phyloP scores from a whole-genome alignment of 2,888 invertebrate species.

The Octodonta nipae region DNA sequence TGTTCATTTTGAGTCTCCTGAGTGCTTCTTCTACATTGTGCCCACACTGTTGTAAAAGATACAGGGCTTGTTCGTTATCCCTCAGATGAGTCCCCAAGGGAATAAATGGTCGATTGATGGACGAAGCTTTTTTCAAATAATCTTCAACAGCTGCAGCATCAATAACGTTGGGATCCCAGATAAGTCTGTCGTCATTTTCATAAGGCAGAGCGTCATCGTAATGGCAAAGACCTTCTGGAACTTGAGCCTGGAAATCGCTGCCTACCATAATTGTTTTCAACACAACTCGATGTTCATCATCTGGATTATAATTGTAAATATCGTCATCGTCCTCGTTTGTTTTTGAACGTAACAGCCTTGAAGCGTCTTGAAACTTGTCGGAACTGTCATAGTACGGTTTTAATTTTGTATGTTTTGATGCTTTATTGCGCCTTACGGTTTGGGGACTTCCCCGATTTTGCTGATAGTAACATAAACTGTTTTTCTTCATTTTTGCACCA shows the following conservation, averaged over 20 bases:
- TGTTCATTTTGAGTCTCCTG: conserved; percentile 45
- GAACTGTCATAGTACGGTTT: conserved; percentile 41
- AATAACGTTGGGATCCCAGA: conserved; percentile 81
- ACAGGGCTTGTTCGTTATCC: conserved; percentile 83
- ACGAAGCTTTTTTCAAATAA: conserved; percentile 52
- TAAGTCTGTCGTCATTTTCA: conserved; percentile 86
- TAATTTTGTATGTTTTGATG: conserved; percentile 39
- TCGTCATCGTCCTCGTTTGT: conserved; percentile 69
- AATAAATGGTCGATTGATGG: conserved; percentile 39
- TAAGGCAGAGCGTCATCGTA: conserved; percentile 89
- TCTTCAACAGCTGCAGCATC: conserved; percentile 62
- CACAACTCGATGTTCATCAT: conserved; percentile 73
- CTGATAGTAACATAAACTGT: conserved; percentile 47
- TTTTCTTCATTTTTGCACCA: conserved; percentile 14
- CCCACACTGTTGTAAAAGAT: conserved; percentile 81
- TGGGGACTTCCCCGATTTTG: conserved; percentile 31
- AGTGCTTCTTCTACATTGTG: conserved; percentile 88
- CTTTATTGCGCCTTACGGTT: conserved; percentile 8
- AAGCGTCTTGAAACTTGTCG: conserved; percentile 34
- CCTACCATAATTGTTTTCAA: conserved; percentile 85
- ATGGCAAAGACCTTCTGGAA: conserved; percentile 81
- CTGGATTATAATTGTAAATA: conserved; percentile 61
- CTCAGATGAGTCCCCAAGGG: conserved; percentile 65
- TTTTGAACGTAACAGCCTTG: conserved; percentile 41
- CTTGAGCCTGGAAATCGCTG: conserved; percentile 81